These are phyloP conservation scores for Rhinophrynus dorsalis DNA, from an alignment of 2,797 vertebrate genomes.

Conservation along the genomic window DNA sequence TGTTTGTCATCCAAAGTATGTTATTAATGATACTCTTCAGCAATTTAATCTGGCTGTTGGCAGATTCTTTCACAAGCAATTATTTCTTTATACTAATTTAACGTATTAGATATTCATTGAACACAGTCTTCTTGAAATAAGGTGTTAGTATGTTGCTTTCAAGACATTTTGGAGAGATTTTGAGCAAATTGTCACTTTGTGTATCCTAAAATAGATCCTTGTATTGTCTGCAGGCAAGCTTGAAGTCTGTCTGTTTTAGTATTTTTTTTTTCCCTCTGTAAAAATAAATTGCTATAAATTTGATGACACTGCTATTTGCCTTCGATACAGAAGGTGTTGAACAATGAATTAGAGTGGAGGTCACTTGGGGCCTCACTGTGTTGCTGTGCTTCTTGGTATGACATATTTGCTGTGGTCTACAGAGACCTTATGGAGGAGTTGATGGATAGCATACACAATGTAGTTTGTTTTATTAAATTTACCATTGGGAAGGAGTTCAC, in stretches of 20 bases:
- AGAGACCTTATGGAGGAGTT: conserved; percentile 33
- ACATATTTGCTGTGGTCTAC: conserved; percentile 36
- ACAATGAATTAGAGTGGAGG: conserved; percentile 38
- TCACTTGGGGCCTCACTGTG: conserved; percentile 25
- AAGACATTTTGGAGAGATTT: neutral
- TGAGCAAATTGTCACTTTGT: neutral
- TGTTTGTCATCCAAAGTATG: no score
- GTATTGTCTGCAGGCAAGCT: neutral
- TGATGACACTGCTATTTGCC: conserved; percentile 39
- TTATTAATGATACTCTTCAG: no score
- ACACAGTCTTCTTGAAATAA: neutral
- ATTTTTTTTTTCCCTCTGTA: conserved; percentile 19
- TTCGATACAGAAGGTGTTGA: conserved; percentile 26
- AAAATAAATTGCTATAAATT: conserved; percentile 35
- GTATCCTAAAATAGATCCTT: neutral
- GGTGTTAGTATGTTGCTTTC: neutral
- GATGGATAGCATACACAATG: conserved; percentile 41
- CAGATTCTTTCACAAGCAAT: neutral
- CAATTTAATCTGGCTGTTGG: no score
- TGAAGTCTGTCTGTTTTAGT: neutral
- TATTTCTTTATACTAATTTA: no score
- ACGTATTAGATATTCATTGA: no score
- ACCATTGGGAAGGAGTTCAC: conserved; percentile 34
- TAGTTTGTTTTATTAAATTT: conserved; percentile 47
- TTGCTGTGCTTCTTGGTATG: conserved; percentile 29